Evolutionary conservation across 2,797 vertebrate genomes (phyloP).

Genomic region (Phyllotis vaccarum): DNA sequence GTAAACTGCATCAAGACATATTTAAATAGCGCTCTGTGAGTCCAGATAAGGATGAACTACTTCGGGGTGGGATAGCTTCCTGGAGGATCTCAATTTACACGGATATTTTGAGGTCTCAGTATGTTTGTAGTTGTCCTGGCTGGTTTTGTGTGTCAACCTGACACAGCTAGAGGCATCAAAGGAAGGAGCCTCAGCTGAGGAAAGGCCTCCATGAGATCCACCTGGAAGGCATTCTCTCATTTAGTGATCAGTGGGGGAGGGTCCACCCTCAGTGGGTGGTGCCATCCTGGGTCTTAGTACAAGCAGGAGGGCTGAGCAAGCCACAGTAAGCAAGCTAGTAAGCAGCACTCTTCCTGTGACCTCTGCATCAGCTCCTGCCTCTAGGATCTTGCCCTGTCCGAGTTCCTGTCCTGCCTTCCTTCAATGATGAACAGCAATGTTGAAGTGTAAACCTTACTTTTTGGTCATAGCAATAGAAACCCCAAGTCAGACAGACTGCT

Average conservation of each 20-base stretch:
- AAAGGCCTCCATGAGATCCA: not conserved
- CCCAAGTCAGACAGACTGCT: not conserved
- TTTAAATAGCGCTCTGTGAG: not conserved
- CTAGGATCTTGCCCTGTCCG: not conserved
- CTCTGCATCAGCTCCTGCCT: not conserved
- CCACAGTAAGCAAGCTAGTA: not conserved
- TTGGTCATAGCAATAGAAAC: not conserved
- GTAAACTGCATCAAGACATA: slow-evolving; percentile 18
- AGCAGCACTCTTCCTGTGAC: not conserved
- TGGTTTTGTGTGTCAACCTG: not conserved
- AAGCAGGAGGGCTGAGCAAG: not conserved
- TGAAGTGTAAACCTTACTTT: not conserved
- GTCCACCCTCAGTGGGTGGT: not conserved
- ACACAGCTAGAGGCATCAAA: not conserved
- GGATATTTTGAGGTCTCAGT: slow-evolving; percentile 11
- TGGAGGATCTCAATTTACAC: slow-evolving; percentile 41
- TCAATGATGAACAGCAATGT: not conserved
- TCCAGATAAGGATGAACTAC: not conserved
- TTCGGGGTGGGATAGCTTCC: slow-evolving; percentile 16
- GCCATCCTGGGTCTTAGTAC: not conserved
- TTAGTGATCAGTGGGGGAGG: not conserved
- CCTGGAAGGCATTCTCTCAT: not conserved
- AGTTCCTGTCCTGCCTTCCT: not conserved
- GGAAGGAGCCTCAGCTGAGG: not conserved
- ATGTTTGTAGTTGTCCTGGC: not conserved